phyloP scores from a whole-genome alignment of 2,888 invertebrate species.

The Hypena proboscidalis region DNA sequence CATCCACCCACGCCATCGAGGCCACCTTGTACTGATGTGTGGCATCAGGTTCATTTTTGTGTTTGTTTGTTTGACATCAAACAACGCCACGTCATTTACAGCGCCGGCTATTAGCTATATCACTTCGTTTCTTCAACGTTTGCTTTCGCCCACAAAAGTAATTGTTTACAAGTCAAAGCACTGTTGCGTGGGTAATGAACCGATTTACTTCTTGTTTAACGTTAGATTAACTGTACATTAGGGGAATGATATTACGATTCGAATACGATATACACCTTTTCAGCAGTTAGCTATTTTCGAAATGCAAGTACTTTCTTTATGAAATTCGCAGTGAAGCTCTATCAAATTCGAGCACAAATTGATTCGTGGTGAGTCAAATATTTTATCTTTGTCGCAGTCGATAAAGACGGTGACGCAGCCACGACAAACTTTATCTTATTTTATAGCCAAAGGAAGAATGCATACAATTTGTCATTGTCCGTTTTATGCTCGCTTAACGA shows the following conservation, averaged over 20 bases:
- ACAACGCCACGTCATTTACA: conserved; percentile 48
- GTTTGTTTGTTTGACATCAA: conserved; percentile 53
- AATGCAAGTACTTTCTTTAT: too few relatives aligned
- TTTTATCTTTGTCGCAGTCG: conserved; percentile 1
- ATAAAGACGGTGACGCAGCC: conserved; percentile 4
- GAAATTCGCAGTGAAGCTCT: too few relatives aligned
- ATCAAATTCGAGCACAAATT: too few relatives aligned
- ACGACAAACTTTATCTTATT: conserved; percentile 17
- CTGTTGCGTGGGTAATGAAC: too few relatives aligned
- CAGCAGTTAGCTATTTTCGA: too few relatives aligned
- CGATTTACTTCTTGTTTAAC: too few relatives aligned
- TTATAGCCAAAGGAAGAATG: conserved; percentile 14
- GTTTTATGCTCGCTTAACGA: conserved; percentile 16
- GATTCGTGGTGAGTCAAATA: not conserved
- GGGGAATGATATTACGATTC: too few relatives aligned
- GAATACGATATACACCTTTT: too few relatives aligned
- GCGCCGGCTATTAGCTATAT: conserved; percentile 46
- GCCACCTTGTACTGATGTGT: conserved; percentile 15
- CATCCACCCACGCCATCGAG: conserved; percentile 16
- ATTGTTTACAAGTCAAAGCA: not conserved
- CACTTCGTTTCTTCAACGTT: conserved; percentile 16
- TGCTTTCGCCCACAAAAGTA: conserved; percentile 2
- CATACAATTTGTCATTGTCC: conserved; percentile 15
- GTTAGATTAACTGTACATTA: too few relatives aligned
- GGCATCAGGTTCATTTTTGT: conserved; percentile 37